Conservation (phyloP, 2,888 invertebrate genomes). For the Aphelenchoides bicaudatus region DNA sequence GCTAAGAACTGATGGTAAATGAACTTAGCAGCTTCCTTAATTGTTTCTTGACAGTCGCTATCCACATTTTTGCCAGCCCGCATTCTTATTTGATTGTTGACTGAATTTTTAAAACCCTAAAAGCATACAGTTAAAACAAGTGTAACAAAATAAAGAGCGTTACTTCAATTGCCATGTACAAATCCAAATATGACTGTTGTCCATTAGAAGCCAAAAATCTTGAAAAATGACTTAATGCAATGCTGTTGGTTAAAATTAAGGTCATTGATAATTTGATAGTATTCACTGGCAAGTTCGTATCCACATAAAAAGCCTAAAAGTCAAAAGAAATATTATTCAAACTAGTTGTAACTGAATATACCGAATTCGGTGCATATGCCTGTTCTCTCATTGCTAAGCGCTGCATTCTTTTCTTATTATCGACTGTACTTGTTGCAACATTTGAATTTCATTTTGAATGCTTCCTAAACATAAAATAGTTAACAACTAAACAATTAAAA, state of each 20-base stretch:
- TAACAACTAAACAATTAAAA: not conserved
- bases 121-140: constrained; percentile 6
- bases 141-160: constrained; percentile 11
- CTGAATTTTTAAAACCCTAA: constrained; percentile 66
- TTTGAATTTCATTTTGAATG: constrained; percentile 67
- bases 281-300: not conserved
- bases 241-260: constrained; percentile 74
- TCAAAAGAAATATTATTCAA: not conserved
- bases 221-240: constrained; percentile 74
- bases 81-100: constrained; percentile 69
- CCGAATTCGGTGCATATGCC: not conserved
- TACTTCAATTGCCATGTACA: constrained; percentile 77
- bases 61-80: constrained; percentile 39
- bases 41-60: constrained; percentile 60
- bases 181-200: constrained; percentile 73
- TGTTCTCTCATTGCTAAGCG: not conserved
- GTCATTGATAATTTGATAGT: constrained; percentile 67
- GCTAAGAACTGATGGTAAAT: constrained; percentile 72
- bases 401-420: constrained; percentile 64
- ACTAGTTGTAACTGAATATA: not conserved
- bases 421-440: constrained; percentile 71
- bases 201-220: constrained; percentile 73
- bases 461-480: not conserved
- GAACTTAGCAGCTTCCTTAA: constrained; percentile 71
- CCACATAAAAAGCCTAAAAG: not conserved